Evolutionary conservation across 2,888 invertebrate genomes (phyloP), one percentile per base, ranked within the genome.

Genomic region (Clostera curtula): DNA sequence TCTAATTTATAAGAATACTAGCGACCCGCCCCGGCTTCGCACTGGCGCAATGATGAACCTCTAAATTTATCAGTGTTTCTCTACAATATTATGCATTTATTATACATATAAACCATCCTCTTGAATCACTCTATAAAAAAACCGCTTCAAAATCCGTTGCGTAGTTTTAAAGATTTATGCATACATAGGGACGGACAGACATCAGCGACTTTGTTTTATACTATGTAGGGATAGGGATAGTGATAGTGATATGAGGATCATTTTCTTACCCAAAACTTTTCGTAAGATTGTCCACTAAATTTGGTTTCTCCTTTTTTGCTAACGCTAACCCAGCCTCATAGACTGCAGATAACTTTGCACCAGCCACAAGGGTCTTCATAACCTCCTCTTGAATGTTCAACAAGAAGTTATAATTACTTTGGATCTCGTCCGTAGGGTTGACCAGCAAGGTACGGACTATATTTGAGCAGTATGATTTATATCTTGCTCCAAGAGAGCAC

Each of bases 381-480:
- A 98, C 88, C 53, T 96, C 95, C 49, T 98, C 97, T 71, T 98
- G 95, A 9, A 97, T 73, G 57, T 89, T 90, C 2, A 98, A 76
- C 17, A 98, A 84, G 60, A 97, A 95, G 63, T 96, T 96, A 65
- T 99, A 99, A 70, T 94, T 93, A 37, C 91, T 91, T 82, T 96
- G 89, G 35, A 90, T 79, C 36, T 85, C 85, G 32, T 90, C 89
- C 3, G 87, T 90, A 1, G 99, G 99, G 79, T 98, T 97, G 3
- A 99, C 97, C 54, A 99, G 85, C 49, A 99, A 85, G 7, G 99
- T 99, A 34, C 99, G 89, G 6, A 96, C 95, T 49, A 99, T 93
- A 68, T 99, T 99, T 1, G 98, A 97, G 72, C 99, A 99, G 65
- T 99, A 99, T 0, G 93, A 95, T 72, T 97, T 97, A 73, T 98